Base-by-base conservation (phyloP, 2,888 invertebrate species). In the Anticlea derivata region DNA sequence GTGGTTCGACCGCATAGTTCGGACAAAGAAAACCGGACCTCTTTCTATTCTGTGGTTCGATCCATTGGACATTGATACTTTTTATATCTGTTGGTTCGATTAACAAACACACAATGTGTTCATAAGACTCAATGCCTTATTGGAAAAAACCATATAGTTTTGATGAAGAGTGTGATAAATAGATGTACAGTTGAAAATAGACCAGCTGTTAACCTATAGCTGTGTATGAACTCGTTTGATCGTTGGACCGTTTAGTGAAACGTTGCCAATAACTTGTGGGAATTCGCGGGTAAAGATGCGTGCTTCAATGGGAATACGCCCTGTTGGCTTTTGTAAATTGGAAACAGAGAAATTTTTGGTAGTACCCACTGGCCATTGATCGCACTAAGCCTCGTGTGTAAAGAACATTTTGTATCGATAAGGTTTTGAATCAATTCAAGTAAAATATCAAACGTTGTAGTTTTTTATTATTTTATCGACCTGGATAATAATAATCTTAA, bases 201-300 rank as follows among this genome's bases (percentile, higher is more conserved):
- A 13, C 40, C 13, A 38, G 46, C 52, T 47, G 7, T 31, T 13
- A 11, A n/a, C 0, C 1, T 7, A 4, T 12, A 2, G 0, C 43
- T 43, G 43, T 52, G 33, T n/a, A 11, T 13, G n/a, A 38, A 31
- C 41, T 48, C 48, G 59, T 56, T 50, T 59, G 53, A 54, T 59
- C 51, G 46, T 37, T 49, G 50, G 48, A 53, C 45, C 53, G 53
- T 53, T 56, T 43, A 53, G 51, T 48, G 35, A 58, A 62, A 35
- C 58, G 57, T 50, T 55, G 55, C 50, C 57, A 60, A 60, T 60
- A 57, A 56, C 50, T 68, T 58, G 43, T 45, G 40, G 48, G 59
- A 52, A 56, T 55, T 52, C 48, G 37, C 30, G 41, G 48, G 46
- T 57, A 46, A 49, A 33, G 53, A 54, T 50, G 46, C 46, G 52